Percentiles rank a stretch among this genome's conserved stretches.
Evolutionary conservation across 2,113 vertebrate species (phyloP).

Genomic region (Chelonoidis abingdonii): DNA sequence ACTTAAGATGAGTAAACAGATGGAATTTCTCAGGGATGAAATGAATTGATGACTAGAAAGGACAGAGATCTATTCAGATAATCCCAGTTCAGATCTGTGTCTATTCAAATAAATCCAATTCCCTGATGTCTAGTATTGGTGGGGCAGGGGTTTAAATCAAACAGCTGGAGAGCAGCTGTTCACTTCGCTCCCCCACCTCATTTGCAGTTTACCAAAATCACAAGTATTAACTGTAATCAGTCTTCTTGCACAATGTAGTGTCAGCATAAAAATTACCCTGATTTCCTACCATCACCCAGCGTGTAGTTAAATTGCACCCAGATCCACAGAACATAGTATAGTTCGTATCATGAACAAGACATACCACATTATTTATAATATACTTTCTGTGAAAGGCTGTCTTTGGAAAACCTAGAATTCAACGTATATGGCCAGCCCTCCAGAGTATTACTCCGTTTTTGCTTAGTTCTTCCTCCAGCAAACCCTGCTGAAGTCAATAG

Average conservation of each 20-base stretch:
- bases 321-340: not conserved
- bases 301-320: not conserved
- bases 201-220: slow-evolving; percentile 5
- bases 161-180: not conserved
- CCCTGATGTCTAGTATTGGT: not conserved
- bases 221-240: not conserved
- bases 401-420: not conserved
- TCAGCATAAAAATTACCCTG: not conserved
- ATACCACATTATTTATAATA: not conserved
- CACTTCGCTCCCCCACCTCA: not conserved
- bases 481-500: not conserved
- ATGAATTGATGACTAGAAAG: not conserved
- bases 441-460: not conserved
- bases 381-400: not conserved
- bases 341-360: not conserved
- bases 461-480: not conserved
- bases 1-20: not conserved
- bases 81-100: not conserved
- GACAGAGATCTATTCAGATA: not conserved
- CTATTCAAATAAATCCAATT: not conserved
- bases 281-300: not conserved
- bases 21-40: not conserved
- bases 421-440: not conserved
- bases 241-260: not conserved
- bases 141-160: not conserved